Percentiles rank a stretch among this genome's conserved stretches.
Evolutionary conservation across 2,888 invertebrate genomes (phyloP).

Genomic region (Tetropium fuscum): DNA sequence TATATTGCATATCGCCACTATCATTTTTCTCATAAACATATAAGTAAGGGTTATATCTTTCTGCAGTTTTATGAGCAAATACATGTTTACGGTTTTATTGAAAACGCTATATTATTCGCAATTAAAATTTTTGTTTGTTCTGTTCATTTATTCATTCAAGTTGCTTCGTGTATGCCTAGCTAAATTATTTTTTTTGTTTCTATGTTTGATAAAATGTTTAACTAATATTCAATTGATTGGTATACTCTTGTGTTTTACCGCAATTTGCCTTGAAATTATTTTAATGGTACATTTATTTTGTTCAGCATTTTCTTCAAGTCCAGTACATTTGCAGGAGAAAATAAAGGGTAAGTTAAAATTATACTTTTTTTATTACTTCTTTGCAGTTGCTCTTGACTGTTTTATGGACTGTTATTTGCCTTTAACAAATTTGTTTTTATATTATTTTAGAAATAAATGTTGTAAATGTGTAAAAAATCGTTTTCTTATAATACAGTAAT

Average conservation of each 20-base stretch:
- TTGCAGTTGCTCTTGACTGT: background rate
- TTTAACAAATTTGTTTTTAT: background rate
- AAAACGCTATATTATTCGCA: no score
- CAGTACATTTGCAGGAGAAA: slow-evolving; percentile 61
- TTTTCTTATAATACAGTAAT: slow-evolving; percentile 9
- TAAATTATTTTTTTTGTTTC: no score
- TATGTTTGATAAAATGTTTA: no score
- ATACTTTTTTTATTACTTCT: slow-evolving; percentile 2
- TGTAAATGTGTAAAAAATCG: background rate
- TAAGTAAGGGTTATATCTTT: no score
- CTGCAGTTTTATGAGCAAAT: no score
- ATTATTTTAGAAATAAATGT: slow-evolving; percentile 16
- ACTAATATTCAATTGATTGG: background rate
- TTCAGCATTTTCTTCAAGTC: slow-evolving; percentile 54
- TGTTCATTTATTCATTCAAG: background rate
- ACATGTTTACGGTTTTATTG: no score
- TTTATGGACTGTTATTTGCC: background rate
- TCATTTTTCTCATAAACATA: no score
- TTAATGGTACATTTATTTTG: slow-evolving; percentile 40
- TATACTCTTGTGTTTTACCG: background rate
- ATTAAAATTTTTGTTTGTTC: no score
- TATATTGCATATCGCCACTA: no score
- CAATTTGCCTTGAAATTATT: slow-evolving; percentile 7
- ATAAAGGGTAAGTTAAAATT: slow-evolving; percentile 61
- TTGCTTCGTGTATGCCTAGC: no score